Conservation (phyloP, 2,113 vertebrate genomes). For the Coptodon rendalli region DNA sequence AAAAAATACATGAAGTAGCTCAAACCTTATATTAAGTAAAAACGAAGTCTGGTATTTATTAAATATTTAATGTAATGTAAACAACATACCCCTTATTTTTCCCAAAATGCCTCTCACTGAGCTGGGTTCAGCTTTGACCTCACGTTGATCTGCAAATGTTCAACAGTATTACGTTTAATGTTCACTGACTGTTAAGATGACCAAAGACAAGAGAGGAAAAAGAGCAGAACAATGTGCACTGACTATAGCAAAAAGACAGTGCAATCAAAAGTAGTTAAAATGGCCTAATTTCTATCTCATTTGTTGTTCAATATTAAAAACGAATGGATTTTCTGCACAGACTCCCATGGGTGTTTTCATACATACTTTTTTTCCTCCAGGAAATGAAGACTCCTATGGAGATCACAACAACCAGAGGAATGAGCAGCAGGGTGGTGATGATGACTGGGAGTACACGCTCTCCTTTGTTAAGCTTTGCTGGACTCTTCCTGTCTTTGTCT, state of each 20-base stretch:
- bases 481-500: constrained; percentile 55
- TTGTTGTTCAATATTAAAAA: neutral
- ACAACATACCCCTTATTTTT: constrained; percentile 82
- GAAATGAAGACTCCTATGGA: constrained; percentile 80
- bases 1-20: neutral
- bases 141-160: constrained; percentile 71
- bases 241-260: neutral
- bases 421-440: constrained; percentile 84
- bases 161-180: neutral
- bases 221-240: neutral
- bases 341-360: constrained; percentile 63
- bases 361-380: constrained; percentile 84
- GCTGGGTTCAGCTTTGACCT: constrained; percentile 82
- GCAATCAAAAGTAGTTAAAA: neutral
- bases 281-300: neutral
- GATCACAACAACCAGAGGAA: constrained; percentile 82
- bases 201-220: neutral
- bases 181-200: neutral
- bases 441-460: constrained; percentile 77
- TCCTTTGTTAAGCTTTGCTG: constrained; percentile 48
- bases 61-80: neutral
- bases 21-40: neutral
- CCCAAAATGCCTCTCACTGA: constrained; percentile 85
- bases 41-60: neutral
- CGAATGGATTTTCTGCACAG: neutral